These are phyloP conservation scores for Lasioglossum lativentre DNA, from an alignment of 2,888 invertebrate genomes.

Conservation along the genomic window DNA sequence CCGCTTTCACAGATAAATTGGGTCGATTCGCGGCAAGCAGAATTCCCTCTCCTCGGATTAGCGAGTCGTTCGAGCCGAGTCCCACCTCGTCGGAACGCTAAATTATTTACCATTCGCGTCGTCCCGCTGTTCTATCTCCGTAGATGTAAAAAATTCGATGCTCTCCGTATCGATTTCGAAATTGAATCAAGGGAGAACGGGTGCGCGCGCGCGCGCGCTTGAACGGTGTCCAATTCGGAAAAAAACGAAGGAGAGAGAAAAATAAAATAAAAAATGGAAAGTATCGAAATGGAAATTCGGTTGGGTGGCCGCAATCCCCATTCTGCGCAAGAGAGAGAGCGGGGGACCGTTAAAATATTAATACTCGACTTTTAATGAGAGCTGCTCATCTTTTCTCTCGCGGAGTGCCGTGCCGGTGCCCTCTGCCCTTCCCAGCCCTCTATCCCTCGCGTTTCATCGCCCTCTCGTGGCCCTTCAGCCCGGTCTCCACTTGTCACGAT, in stretches of 20 bases:
- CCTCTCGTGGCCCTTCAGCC: constrained; percentile 31
- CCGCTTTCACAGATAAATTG: background rate
- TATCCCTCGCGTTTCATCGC: constrained; percentile 37
- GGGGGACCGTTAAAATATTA: constrained; percentile 77
- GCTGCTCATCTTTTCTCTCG: constrained; percentile 73
- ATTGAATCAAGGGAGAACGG: background rate
- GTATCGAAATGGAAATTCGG: constrained; percentile 43
- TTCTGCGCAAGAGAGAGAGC: constrained; percentile 58
- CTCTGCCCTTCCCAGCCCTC: constrained; percentile 57
- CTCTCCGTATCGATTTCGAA: background rate
- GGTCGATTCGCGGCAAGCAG: background rate
- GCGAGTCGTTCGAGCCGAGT: background rate
- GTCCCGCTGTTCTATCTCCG: background rate
- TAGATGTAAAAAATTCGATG: constrained; percentile 8
- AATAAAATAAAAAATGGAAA: background rate
- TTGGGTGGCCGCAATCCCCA: constrained; percentile 69
- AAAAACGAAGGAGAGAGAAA: background rate
- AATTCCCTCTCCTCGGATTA: constrained; percentile 1
- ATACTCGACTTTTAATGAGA: constrained; percentile 80
- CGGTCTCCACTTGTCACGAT: constrained; percentile 65
- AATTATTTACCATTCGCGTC: background rate
- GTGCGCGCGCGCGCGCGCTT: background rate
- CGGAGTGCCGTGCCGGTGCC: constrained; percentile 63
- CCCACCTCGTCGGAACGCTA: background rate
- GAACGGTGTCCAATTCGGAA: background rate